Base-by-base conservation (phyloP, 1,140 invertebrate species). In the Heterodera schachtii region DNA sequence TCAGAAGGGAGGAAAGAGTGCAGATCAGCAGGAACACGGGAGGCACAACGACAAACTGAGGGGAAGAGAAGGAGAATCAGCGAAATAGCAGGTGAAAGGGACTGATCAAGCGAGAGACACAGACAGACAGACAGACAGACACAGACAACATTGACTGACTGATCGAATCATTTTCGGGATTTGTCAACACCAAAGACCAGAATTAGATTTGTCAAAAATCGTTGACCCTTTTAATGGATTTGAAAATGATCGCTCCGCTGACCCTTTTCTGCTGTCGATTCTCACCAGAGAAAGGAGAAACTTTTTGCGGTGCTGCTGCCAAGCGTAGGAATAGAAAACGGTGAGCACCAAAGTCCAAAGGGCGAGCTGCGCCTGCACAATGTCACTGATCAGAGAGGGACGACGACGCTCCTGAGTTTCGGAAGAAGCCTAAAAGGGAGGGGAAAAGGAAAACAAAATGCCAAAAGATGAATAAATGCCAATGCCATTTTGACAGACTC, bases 281-380 rank as follows among this genome's bases (percentile, higher is more conserved):
- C 46, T 31, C 52, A 85, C 84, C 77, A 85, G 21, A 9, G 85
- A 86, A n/a, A 86, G 49, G 8, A 86, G 67, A 76, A 86, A 86
- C 66, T 86, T 86, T 67, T 86, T 86, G 31, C 85, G 82, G 73
- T 86, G 85, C 47, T 86, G 86, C 57, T 85, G 85, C 85, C 85
- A 86, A 2, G 83, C 84, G 75, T 86, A 86, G 6, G 83, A 78
- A 67, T 86, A 86, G 49, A 86, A 75, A 19, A 86, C 75, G 11
- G 79, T 76, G 44, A 82, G 44, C 19, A 86, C 75, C 31, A 86
- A 75, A 41, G 85, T 87, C 85, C 85, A 86, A 46, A 86, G 78
- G 5, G 85, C 86, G 0, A 86, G 64, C 78, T 86, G 85, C 43
- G 86, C 86, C 67, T 87, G 83, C 31, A 87, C 49, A n/a, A 86